These are phyloP conservation scores for Pocillopora damicornis DNA, from an alignment of 64 coral and sea anemone genomes.

Conservation along the genomic window DNA sequence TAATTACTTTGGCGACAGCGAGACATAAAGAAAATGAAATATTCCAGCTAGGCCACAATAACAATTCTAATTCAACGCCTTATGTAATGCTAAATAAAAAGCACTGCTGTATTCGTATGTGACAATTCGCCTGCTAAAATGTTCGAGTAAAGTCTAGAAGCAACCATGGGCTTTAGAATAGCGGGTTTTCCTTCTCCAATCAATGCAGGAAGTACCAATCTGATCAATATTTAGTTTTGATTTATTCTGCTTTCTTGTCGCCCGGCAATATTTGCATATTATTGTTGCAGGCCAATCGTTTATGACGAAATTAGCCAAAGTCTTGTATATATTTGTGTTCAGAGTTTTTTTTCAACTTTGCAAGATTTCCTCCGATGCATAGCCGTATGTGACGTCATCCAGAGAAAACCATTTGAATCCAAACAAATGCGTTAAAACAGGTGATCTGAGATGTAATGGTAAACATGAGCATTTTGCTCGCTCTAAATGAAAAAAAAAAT, in stretches of 20 bases:
- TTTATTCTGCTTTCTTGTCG: not conserved
- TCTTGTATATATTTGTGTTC: not conserved
- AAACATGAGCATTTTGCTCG: constrained; percentile 43
- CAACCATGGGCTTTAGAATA: not conserved
- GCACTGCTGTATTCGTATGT: no score
- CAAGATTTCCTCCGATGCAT: not conserved
- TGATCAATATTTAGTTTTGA: not conserved
- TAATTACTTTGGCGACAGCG: not conserved
- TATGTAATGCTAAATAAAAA: not conserved
- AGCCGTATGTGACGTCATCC: constrained; percentile 24
- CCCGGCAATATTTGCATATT: not conserved
- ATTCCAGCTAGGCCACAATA: constrained; percentile 5
- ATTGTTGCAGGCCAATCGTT: not conserved
- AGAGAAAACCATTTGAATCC: constrained; percentile 26
- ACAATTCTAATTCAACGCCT: not conserved
- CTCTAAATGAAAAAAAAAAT: constrained; percentile 21
- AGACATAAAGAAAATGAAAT: constrained; percentile 14
- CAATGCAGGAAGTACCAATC: not conserved
- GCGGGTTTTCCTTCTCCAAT: not conserved
- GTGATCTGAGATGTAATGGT: constrained; percentile 27
- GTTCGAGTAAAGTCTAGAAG: not conserved
- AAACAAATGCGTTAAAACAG: constrained; percentile 36
- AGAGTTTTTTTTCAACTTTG: not conserved
- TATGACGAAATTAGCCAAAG: not conserved
- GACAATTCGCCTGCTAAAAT: not conserved